Evolutionary conservation across 2,113 vertebrate genomes (phyloP).

Genomic region (Brachionichthys hirsutus): DNA sequence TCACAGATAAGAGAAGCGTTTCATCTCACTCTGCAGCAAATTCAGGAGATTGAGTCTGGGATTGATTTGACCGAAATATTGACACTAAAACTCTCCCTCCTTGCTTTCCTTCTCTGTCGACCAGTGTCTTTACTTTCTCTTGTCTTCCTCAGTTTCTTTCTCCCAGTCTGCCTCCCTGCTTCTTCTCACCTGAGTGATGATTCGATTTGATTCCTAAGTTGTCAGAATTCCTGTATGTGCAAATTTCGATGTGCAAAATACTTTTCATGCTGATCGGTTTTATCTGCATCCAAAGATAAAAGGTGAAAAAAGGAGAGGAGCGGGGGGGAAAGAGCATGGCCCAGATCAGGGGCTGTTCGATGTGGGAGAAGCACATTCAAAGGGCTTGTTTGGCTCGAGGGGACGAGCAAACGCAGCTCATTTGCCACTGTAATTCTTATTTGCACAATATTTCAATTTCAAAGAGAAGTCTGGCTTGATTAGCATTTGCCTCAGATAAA

Average conservation of each 20-base stretch:
- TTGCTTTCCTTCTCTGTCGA: neutral
- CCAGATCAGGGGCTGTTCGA: conserved; percentile 45
- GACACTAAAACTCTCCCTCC: conserved; percentile 34
- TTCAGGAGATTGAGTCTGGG: neutral
- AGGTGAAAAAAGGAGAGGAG: conserved; percentile 31
- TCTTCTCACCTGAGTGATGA: conserved; percentile 5
- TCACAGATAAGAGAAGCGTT: neutral
- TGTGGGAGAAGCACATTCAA: conserved; percentile 56
- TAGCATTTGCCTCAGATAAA: conserved; percentile 67
- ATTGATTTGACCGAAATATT: conserved; percentile 33
- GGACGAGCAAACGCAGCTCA: conserved; percentile 67
- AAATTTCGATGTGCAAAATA: conserved; percentile 6
- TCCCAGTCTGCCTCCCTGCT: neutral
- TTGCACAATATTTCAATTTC: conserved; percentile 78
- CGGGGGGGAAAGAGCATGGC: conserved; percentile 34
- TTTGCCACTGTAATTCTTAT: conserved; percentile 71
- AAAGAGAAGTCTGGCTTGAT: conserved; percentile 66
- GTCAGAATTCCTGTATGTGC: conserved; percentile 4
- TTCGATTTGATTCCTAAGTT: too few relatives aligned
- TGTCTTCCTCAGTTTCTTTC: conserved; percentile 7
- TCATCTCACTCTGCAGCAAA: too few relatives aligned
- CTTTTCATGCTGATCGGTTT: conserved; percentile 19
- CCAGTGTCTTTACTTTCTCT: neutral
- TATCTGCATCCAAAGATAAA: neutral
- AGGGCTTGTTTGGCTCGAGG: conserved; percentile 53